phyloP scores from a whole-genome alignment of 2,888 invertebrate genomes.

The Campopleginae sp. region DNA sequence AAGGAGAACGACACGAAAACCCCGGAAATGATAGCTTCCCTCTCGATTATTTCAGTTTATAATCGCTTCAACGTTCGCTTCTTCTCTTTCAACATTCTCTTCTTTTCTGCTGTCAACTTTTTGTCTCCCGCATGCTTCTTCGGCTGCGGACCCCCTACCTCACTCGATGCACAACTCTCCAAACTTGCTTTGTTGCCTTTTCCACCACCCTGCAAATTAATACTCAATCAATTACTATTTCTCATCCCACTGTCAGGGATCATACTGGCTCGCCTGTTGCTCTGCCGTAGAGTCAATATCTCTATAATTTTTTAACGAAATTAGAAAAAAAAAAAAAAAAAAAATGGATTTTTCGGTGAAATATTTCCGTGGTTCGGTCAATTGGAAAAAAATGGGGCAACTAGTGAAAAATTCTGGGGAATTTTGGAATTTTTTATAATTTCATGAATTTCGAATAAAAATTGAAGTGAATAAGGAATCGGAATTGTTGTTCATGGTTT shows the following conservation, averaged over 20 bases:
- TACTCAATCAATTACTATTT: neutral
- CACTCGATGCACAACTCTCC: constrained; percentile 81
- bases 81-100: constrained; percentile 92
- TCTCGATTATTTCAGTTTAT: constrained; percentile 87
- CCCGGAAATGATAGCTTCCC: constrained; percentile 31
- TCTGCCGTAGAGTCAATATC: neutral
- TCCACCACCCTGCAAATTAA: constrained; percentile 76
- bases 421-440: too few species aligned
- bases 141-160: constrained; percentile 90
- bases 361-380: too few species aligned
- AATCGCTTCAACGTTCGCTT: constrained; percentile 94
- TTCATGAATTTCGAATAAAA: too few species aligned
- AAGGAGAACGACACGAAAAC: constrained; percentile 31
- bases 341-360: too few species aligned
- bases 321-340: too few species aligned
- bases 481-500: too few species aligned
- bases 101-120: constrained; percentile 89
- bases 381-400: too few species aligned
- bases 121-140: constrained; percentile 95
- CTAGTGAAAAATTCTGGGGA: too few species aligned
- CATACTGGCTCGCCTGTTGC: neutral
- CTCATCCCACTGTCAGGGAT: neutral
- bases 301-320: too few species aligned
- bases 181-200: constrained; percentile 83
- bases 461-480: too few species aligned